Evolutionary conservation across 2,888 invertebrate genomes (phyloP).

Genomic region (Cyaniris semiargus): DNA sequence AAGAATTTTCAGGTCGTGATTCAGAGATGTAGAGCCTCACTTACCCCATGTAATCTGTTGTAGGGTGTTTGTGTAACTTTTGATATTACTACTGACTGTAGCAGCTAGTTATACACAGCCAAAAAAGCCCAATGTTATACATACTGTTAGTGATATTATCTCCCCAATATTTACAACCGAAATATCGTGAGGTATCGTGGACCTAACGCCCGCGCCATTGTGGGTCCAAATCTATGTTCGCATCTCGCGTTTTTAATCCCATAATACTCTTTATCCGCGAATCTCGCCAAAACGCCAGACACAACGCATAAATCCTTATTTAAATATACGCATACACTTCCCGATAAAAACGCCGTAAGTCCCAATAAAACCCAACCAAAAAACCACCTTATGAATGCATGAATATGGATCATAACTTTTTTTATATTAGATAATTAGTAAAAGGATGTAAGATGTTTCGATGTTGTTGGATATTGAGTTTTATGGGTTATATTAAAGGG

Average conservation of each 20-base stretch:
- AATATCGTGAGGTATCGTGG: slow-evolving; percentile 33
- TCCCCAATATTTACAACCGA: not conserved
- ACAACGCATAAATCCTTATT: slow-evolving; percentile 79
- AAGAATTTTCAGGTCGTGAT: too few relatives aligned
- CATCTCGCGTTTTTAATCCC: slow-evolving; percentile 64
- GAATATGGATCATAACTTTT: slow-evolving; percentile 47
- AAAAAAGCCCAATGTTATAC: not conserved
- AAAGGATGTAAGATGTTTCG: slow-evolving; percentile 49
- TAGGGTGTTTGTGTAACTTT: too few relatives aligned
- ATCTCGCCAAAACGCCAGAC: slow-evolving; percentile 79
- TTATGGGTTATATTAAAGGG: slow-evolving; percentile 33
- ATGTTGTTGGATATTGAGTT: slow-evolving; percentile 40
- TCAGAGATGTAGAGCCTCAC: too few relatives aligned
- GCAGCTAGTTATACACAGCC: not conserved
- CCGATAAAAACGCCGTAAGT: slow-evolving; percentile 37
- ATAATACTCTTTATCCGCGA: slow-evolving; percentile 70
- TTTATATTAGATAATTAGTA: slow-evolving; percentile 31
- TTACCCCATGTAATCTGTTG: too few relatives aligned
- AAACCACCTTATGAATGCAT: slow-evolving; percentile 43
- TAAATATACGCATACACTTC: slow-evolving; percentile 67
- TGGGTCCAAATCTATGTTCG: slow-evolving; percentile 57
- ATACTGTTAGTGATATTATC: not conserved
- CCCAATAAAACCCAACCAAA: slow-evolving; percentile 41
- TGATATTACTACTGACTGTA: too few relatives aligned
- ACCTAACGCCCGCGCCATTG: slow-evolving; percentile 53